Evolutionary conservation across 2,113 vertebrate genomes (phyloP), one percentile per base, ranked within the genome.

Genomic region (Brachyhypopomus occidentalis): DNA sequence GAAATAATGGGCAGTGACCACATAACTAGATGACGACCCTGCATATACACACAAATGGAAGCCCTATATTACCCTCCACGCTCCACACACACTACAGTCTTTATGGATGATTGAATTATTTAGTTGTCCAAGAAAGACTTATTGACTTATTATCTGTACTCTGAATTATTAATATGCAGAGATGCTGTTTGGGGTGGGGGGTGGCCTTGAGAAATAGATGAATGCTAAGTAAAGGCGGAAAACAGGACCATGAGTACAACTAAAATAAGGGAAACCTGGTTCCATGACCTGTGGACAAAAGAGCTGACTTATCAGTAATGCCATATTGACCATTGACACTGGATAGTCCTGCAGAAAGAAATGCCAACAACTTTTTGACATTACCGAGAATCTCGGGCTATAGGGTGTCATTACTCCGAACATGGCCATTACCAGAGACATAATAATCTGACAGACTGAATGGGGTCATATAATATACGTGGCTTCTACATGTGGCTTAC

Each of bases 161-260:
- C 94, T 98, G 91, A 97, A 98, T 98, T 96, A 98, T 98, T 96
- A 92, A 98, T 88, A 83, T 92, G 85, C 90, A 91, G 89, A 95
- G 94, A 96, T 95, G 88, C 88, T 76, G 78, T 74, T 85, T 64
- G 86, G 4, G 23, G 69, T 9, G 70, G 25, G 34, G 5, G 41
- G 45, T 48, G 73, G 72, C 78, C 34, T 34, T 64, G 34, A 74
- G 72, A 30, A 82, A 71, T n/a, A 55, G 67, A 41, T 63, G 67
- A 38, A 64, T 77, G 41, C 27, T 62, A 48, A 63, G 27, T 11
- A 62, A 48, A 70, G 69, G 64, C 48, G 25, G 27, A 58, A 1
- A n/a, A 60, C 36, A 72, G 41, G 36, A 16, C 72, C 9, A 38
- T 60, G 9, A 70, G 55, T 48, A 81, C 64, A 27, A 70, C 52